Base-by-base conservation (phyloP, 2,888 invertebrate species). In the Melinaea marsaeus region DNA sequence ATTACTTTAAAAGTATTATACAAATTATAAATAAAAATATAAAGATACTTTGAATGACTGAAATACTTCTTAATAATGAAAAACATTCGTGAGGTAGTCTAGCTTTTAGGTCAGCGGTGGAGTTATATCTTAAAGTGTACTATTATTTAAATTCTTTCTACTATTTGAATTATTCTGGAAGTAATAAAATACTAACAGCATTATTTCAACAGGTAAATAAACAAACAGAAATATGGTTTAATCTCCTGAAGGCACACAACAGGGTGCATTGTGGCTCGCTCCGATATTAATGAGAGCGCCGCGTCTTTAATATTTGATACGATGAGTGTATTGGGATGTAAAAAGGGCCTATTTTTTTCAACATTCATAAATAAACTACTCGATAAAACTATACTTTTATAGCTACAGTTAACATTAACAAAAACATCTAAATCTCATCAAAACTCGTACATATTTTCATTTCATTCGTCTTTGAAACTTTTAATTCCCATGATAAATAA, bases 291-390 rank as follows among this genome's bases (percentile, higher is more conserved):
- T 58, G 64, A 64, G 45, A 42, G 47, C 60, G 4, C 58, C 58
- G 56, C 58, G 13, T 35, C 61, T 56, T 64, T 58, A 64, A 64
- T 64, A 64, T 64, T 64, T 64, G 64, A 64, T 64, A 22, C 13
- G 58, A 22, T 47, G 32, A 51, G 51, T 32, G 51, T 51, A 51
- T 51, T 51, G 51, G 51, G 51, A 51, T 51, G 51, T 51, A 51
- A 9, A 48, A 51, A 51, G 51, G 7, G 51, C 32, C 51, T 51
- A 42, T 32, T 32, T 51, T 51, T 51, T 22, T 22, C 46, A n/a
- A 32, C 32, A n/a, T 51, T 32, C 11, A 51, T 51, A 51, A 9
- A 32, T 51, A 32, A 51, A 51, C 3, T 32, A 51, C 11, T 32
- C 3, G 32, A 32, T 32, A 32, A 51, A 32, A 22, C 51, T 51